Evolutionary conservation across 2,888 invertebrate species (phyloP).

Genomic region (Linnaemya vulpina): DNA sequence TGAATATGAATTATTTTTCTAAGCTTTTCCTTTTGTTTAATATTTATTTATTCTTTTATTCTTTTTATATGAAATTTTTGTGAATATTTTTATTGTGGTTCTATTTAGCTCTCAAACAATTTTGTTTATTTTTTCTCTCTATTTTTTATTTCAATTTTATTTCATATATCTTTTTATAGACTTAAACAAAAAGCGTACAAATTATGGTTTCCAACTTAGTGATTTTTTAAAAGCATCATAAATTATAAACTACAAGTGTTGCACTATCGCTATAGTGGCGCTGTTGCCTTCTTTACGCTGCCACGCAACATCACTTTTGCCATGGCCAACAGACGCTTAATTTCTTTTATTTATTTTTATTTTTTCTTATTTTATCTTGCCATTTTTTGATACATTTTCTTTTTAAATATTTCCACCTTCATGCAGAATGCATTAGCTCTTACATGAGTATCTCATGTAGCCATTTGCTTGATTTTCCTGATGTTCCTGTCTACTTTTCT

Average conservation of each 20-base stretch:
- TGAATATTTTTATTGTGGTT: too few species aligned
- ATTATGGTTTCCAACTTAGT: conserved; percentile 65
- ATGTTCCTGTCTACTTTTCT: conserved; percentile 35
- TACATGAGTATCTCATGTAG: conserved; percentile 62
- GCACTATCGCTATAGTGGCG: conserved; percentile 20
- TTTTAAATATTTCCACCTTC: conserved; percentile 64
- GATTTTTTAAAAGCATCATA: conserved; percentile 70
- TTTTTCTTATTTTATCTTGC: not conserved
- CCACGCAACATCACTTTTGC: conserved; percentile 38
- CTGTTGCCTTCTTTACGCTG: not conserved
- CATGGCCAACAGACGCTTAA: conserved; percentile 28
- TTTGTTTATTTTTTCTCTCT: not conserved
- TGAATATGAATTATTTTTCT: too few species aligned
- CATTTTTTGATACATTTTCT: conserved; percentile 41
- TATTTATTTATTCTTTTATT: too few species aligned
- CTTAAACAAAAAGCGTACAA: conserved; percentile 27
- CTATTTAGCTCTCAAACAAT: too few species aligned
- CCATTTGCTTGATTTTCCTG: conserved; percentile 50
- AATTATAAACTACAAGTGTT: conserved; percentile 62
- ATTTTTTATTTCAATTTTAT: not conserved
- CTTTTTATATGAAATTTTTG: too few species aligned
- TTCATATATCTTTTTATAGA: not conserved
- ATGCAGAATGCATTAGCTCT: conserved; percentile 62
- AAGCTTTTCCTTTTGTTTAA: too few species aligned
- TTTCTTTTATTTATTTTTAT: not conserved